Percentiles rank a stretch among this genome's conserved stretches.
Evolutionary conservation across 2,888 invertebrate species (phyloP).

Genomic region (Rhogogaster chlorosoma): DNA sequence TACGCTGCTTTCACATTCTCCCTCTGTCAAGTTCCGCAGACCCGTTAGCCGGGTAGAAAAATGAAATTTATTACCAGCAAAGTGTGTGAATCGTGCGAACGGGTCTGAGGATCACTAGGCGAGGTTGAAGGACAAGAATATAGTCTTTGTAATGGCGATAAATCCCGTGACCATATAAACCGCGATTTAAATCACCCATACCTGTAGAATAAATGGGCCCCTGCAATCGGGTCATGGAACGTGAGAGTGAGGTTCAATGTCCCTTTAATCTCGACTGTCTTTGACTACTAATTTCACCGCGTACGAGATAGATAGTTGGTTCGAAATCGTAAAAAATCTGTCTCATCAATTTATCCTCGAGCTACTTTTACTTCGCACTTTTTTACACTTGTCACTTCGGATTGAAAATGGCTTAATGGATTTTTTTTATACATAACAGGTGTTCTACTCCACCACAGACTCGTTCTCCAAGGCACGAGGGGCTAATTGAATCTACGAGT

Average conservation of each 20-base stretch:
- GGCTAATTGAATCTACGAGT: constrained; percentile 19
- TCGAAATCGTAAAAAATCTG: constrained; percentile 13
- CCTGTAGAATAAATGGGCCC: background rate
- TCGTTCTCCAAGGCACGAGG: background rate
- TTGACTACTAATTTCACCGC: constrained; percentile 32
- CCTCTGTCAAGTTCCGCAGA: constrained; percentile 40
- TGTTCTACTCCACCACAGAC: background rate
- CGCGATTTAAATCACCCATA: constrained; percentile 25
- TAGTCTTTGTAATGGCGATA: background rate
- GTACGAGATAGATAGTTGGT: constrained; percentile 3
- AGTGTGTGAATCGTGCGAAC: constrained; percentile 35
- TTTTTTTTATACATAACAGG: constrained; percentile 1
- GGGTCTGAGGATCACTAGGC: constrained; percentile 24
- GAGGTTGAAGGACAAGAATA: constrained; percentile 37
- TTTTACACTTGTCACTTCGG: background rate
- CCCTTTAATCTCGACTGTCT: constrained; percentile 36
- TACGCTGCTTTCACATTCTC: constrained; percentile 58
- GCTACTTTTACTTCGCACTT: constrained; percentile 6
- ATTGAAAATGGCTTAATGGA: constrained; percentile 27
- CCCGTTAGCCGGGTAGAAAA: constrained; percentile 22
- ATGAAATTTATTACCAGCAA: constrained; percentile 1
- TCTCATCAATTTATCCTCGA: background rate
- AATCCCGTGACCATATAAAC: background rate
- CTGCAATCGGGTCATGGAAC: constrained; percentile 38
- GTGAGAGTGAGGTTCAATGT: constrained; percentile 46